phyloP scores from a whole-genome alignment of 1,140 invertebrate species.

The Phymastichus coffea region DNA sequence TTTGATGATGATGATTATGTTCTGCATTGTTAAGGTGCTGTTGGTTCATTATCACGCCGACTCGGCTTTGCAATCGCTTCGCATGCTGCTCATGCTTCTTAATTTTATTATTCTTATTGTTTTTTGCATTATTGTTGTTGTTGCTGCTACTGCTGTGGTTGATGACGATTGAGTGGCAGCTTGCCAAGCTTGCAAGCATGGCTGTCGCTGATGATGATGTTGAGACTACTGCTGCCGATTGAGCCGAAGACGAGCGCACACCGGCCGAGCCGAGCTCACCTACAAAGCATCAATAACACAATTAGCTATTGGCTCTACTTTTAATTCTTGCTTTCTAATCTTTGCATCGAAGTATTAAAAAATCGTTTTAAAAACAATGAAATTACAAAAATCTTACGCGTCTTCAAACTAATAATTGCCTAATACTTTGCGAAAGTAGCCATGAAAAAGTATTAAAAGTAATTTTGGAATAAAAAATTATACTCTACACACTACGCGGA shows the following conservation, averaged over 20 bases:
- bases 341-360: too few species aligned
- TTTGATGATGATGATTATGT: slow-evolving; percentile 52
- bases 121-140: slow-evolving; percentile 54
- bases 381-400: too few species aligned
- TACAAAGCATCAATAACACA: slow-evolving; percentile 37
- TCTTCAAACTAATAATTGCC: too few species aligned
- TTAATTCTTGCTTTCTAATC: too few species aligned
- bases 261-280: slow-evolving; percentile 55
- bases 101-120: slow-evolving; percentile 28
- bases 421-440: too few species aligned
- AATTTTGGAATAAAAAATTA: too few species aligned
- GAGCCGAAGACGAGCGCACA: slow-evolving; percentile 36
- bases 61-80: background rate
- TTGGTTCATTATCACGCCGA: background rate
- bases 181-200: background rate
- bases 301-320: too few species aligned
- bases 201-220: background rate
- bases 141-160: slow-evolving; percentile 51
- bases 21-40: slow-evolving; percentile 55
- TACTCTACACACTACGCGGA: too few species aligned
- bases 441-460: too few species aligned
- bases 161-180: background rate
- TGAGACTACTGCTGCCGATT: slow-evolving; percentile 1
- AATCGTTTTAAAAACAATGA: too few species aligned
- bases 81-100: slow-evolving; percentile 1